phyloP scores from a whole-genome alignment of 2,888 invertebrate species.

The Mystacides longicornis region DNA sequence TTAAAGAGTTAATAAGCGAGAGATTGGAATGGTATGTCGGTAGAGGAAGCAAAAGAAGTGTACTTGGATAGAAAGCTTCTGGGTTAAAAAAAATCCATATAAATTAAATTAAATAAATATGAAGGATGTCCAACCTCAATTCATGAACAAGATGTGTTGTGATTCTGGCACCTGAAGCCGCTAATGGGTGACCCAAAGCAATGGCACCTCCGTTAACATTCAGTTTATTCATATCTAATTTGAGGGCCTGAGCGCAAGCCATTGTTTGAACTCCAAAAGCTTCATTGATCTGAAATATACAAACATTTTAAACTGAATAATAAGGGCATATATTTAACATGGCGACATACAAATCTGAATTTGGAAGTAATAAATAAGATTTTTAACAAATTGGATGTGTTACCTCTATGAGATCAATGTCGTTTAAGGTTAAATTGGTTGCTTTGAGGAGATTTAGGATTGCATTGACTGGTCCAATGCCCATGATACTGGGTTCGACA shows the following conservation, averaged over 20 bases:
- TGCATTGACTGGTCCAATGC: slow-evolving; percentile 92
- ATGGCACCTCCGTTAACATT: slow-evolving; percentile 97
- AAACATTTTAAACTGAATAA: too few relatives aligned
- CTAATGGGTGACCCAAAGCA: slow-evolving; percentile 94
- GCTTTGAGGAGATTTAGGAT: slow-evolving; percentile 77
- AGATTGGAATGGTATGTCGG: too few relatives aligned
- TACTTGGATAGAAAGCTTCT: too few relatives aligned
- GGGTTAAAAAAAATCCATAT: too few relatives aligned
- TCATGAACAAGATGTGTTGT: slow-evolving; percentile 87
- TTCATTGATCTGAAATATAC: slow-evolving; percentile 78
- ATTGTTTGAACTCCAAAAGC: slow-evolving; percentile 95
- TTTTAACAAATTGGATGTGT: not conserved
- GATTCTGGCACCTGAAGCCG: slow-evolving; percentile 90
- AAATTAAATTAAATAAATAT: too few relatives aligned
- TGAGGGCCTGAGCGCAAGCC: slow-evolving; percentile 84
- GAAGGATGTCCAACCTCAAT: slow-evolving; percentile 57
- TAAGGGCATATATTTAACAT: too few relatives aligned
- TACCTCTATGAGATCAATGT: slow-evolving; percentile 91
- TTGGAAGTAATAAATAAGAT: too few relatives aligned
- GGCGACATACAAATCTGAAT: too few relatives aligned
- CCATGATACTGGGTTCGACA: slow-evolving; percentile 97
- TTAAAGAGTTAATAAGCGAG: too few relatives aligned
- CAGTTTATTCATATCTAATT: slow-evolving; percentile 76
- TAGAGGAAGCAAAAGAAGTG: too few relatives aligned
- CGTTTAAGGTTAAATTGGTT: slow-evolving; percentile 69